Conservation (phyloP, 2,113 vertebrate genomes). For the Budorcas taxicolor region DNA sequence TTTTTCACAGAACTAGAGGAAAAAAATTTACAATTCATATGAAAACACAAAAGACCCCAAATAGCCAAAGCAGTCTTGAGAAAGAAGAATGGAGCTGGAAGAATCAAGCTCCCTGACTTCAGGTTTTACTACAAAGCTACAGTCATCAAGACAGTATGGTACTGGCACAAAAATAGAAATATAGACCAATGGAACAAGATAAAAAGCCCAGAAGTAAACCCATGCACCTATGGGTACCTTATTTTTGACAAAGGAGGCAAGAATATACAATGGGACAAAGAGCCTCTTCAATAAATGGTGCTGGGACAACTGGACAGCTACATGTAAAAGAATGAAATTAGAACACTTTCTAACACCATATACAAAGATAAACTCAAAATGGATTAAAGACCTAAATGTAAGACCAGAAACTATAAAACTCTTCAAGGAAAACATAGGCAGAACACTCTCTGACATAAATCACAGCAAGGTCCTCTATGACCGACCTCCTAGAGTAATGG, state of each 20-base stretch:
- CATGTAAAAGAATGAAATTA: neutral
- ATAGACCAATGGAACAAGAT: neutral
- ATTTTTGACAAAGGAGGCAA: neutral
- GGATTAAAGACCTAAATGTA: neutral
- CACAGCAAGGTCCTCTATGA: neutral
- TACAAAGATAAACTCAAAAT: neutral
- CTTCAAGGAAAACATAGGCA: neutral
- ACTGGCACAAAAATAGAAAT: neutral
- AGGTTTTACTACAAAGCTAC: neutral
- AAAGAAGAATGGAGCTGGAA: neutral
- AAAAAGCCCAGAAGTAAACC: neutral
- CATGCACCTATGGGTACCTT: neutral
- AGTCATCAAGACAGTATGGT: neutral
- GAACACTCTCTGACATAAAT: neutral
- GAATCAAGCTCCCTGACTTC: neutral
- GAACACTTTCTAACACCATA: neutral
- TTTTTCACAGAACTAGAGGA: neutral
- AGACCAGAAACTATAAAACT: neutral
- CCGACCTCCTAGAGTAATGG: neutral
- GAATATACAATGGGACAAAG: neutral
- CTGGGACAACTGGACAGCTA: neutral
- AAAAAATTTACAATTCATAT: neutral
- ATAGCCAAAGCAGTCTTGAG: neutral
- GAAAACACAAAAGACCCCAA: neutral
- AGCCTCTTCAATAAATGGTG: neutral